phyloP scores from a whole-genome alignment of 2,888 invertebrate genomes.

The Axea sp. region DNA sequence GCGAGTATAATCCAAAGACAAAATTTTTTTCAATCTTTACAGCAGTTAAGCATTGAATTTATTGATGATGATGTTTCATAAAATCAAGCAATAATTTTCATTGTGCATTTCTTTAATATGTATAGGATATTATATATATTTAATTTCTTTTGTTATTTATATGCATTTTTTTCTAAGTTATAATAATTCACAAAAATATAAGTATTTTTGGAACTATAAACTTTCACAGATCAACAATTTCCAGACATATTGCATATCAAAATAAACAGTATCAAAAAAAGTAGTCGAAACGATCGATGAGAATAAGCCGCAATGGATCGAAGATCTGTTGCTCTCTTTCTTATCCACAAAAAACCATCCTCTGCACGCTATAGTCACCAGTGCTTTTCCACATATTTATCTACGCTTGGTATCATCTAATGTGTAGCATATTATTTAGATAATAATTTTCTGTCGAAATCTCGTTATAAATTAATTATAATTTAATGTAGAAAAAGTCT shows the following conservation, averaged over 20 bases:
- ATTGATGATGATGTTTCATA: too few relatives aligned
- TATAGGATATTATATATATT: too few relatives aligned
- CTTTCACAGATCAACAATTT: slow-evolving; percentile 86
- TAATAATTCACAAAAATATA: slow-evolving; percentile 81
- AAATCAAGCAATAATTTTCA: too few relatives aligned
- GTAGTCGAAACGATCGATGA: slow-evolving; percentile 69
- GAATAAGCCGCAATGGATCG: slow-evolving; percentile 89
- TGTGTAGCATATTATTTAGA: slow-evolving; percentile 86
- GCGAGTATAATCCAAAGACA: too few relatives aligned
- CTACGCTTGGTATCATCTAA: slow-evolving; percentile 85
- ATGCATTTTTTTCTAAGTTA: too few relatives aligned
- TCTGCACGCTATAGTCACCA: slow-evolving; percentile 86
- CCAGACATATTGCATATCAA: slow-evolving; percentile 86
- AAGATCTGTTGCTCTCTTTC: slow-evolving; percentile 89
- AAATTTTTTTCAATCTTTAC: too few relatives aligned
- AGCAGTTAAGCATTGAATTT: too few relatives aligned
- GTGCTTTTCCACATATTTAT: slow-evolving; percentile 88
- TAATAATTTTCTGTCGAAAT: slow-evolving; percentile 68
- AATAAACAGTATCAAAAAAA: slow-evolving; percentile 79
- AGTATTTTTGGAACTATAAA: slow-evolving; percentile 86
- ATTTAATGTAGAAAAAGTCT: neutral
- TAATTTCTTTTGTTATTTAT: too few relatives aligned
- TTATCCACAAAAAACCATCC: slow-evolving; percentile 88
- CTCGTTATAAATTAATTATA: neutral
- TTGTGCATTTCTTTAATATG: too few relatives aligned